Base-by-base conservation (phyloP, 2,797 vertebrate genomes). In the Betta splendens region DNA sequence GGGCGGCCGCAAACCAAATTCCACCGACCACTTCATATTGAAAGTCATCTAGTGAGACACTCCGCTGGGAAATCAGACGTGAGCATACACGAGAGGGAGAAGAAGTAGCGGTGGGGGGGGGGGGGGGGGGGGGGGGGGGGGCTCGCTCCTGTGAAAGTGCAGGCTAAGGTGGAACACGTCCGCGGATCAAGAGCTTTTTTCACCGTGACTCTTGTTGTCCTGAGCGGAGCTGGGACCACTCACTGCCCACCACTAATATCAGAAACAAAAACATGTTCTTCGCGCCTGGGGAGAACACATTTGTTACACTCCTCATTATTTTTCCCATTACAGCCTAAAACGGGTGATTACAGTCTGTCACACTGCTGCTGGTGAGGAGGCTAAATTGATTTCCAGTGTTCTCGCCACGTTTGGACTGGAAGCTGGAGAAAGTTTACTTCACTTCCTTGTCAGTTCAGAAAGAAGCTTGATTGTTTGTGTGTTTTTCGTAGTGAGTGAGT, bases 41-140 rank as follows among this genome's bases (percentile, higher is more conserved):
- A 84, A 73, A 85, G 75, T 77, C 85, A 82, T 87, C 78, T 61
- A 69, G 54, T 45, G 58, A 60, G 75, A 47, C 0, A 4, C 55
- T 78, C 83, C 70, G 2, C 72, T 46, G 86, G 86, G 85, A 90
- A 85, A 86, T 79, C 77, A 80, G 56, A 44, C 38, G 10, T 31
- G 61, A 63, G 47, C 50, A 3, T 40, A 63, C 64, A 69, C 38
- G 29, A 38, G 65, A 70, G 69, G 40, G 60, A 33, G 62, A 60
- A 72, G 75, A 56, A 78, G 79, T 68, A 50, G 73, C 53, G 35
- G 45, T 35, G 62, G 42, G 44, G 23, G 47, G 20, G 52, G 42
- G 23, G 47, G 20, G 52, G 42, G 42, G 22, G 3, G 12, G 42
- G 48, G 50, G 37, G 22, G 5, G 20, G n/a, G 15, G 18, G 52